Evolutionary conservation across 2,888 invertebrate species (phyloP).

Genomic region (Petrolisthes manimaculis): DNA sequence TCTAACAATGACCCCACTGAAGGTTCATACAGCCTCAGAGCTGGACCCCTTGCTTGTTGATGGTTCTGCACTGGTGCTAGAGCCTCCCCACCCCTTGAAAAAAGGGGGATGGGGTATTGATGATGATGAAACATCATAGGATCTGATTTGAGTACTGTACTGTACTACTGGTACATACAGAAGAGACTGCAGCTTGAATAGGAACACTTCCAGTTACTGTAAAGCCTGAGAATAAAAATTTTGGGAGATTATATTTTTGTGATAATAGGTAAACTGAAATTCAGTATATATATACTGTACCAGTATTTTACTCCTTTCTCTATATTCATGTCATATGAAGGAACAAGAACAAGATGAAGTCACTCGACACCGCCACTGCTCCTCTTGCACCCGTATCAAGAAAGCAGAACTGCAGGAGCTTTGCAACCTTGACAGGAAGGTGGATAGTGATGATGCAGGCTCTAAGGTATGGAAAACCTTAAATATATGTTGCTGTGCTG

Average conservation of each 20-base stretch:
- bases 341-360: neutral
- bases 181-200: too few relatives aligned
- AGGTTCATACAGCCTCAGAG: too few relatives aligned
- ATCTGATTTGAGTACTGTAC: too few relatives aligned
- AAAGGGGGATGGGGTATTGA: too few relatives aligned
- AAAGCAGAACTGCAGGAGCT: constrained; percentile 48
- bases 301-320: neutral
- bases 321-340: neutral
- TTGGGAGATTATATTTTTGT: neutral
- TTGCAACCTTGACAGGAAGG: constrained; percentile 50
- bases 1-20: too few relatives aligned
- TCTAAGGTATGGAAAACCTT: constrained; percentile 12
- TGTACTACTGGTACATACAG: too few relatives aligned
- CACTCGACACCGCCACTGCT: constrained; percentile 33
- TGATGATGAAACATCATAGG: too few relatives aligned
- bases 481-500: neutral
- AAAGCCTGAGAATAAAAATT: too few relatives aligned
- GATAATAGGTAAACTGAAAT: neutral
- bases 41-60: too few relatives aligned
- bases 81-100: too few relatives aligned
- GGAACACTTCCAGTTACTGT: too few relatives aligned
- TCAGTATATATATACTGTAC: neutral
- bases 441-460: constrained; percentile 28
- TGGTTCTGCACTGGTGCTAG: too few relatives aligned
- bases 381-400: constrained; percentile 54